Base-by-base conservation (phyloP, 2,888 invertebrate species). In the Apoda limacodes region DNA sequence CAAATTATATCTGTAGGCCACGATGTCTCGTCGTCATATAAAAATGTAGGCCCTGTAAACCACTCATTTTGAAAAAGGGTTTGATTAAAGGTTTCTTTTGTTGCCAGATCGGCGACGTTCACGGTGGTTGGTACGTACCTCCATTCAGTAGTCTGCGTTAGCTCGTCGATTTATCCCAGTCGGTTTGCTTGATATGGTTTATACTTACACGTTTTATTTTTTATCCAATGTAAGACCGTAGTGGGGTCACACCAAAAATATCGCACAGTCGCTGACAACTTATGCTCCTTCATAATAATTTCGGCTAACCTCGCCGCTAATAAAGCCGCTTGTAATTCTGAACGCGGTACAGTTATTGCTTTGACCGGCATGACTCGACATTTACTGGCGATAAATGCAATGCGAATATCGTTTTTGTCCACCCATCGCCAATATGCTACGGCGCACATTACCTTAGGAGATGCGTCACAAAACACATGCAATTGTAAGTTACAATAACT, bases 151-250 rank as follows among this genome's bases (percentile, higher is more conserved):
- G 20, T n/a, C 1, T 12, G 22, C 2, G 39, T 29, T 5, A 9
- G 26, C 3, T 45, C 43, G 9, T 32, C 26, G 9, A 45, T 47
- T 9, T 39, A 39, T 2, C 40, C 43, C 1, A 45, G n/a, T 3
- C 44, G 11, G 28, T 50, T 42, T 2, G 45, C 44, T 9, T 43
- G 39, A 21, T 38, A 43, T 0, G 34, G 27, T 27, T 41, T 41
- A 30, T 32, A 43, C 1, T 22, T 6, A 2, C 44, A 25, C 5
- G 42, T 22, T 3, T 39, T 37, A 14, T 28, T 34, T 1, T 34
- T 30, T 4, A 42, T 30, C 43, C 43, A 41, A 2, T 30, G 21
- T 1, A 42, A 20, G 2, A 37, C 39, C 2, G 45, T 43, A 2
- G 9, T 32, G 4, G 39, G 35, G 17, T 39, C 38, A n/a, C 28